Base-by-base conservation (phyloP, 2,113 vertebrate species). In the Embiotoca jacksoni region DNA sequence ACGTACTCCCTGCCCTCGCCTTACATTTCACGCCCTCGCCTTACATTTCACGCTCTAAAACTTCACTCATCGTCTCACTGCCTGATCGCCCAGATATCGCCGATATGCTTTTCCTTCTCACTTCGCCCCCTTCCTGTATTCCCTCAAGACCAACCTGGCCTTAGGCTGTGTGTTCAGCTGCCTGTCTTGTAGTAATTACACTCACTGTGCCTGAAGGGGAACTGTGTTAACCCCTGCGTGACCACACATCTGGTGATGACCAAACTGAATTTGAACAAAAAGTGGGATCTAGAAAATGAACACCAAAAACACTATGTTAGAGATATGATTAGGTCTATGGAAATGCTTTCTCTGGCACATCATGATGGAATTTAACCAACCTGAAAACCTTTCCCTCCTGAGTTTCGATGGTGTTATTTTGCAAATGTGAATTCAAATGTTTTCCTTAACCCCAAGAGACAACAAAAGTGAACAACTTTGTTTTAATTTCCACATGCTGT, bases 161-260 rank as follows among this genome's bases (percentile, higher is more conserved):
- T 71, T 4, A 13, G 78, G 83, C 49, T 55, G 72, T 66, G 70
- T 62, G 66, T 61, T 79, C 65, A 61, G 69, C 65, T 56, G 61
- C 73, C 86, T 74, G 57, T 73, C 80, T 80, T 46, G n/a, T 13
- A 36, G 74, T 86, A 86, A 92, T 93, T 87, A 90, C 79, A 70
- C 39, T 52, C 67, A 82, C 68, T 60, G 60, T 31, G 44, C 59
- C 75, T 82, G 66, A 66, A 79, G 72, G 53, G 70, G 63, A 61
- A 36, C 71, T 3, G 47, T 13, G 32, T 82, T 80, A 85, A 87
- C 80, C 75, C 64, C 9, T 39, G 49, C 75, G 37, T 49, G 16
- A 73, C 79, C 50, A 41, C 32, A 65, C 3, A 8, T 5, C 71
- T 73, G 53, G 44, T 81, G 78, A 30, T 47, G 44, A 62, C 74